Percentiles rank a stretch among this genome's conserved stretches.
phyloP scores from a whole-genome alignment of 2,797 vertebrate species.

The Numenius phaeopus region DNA sequence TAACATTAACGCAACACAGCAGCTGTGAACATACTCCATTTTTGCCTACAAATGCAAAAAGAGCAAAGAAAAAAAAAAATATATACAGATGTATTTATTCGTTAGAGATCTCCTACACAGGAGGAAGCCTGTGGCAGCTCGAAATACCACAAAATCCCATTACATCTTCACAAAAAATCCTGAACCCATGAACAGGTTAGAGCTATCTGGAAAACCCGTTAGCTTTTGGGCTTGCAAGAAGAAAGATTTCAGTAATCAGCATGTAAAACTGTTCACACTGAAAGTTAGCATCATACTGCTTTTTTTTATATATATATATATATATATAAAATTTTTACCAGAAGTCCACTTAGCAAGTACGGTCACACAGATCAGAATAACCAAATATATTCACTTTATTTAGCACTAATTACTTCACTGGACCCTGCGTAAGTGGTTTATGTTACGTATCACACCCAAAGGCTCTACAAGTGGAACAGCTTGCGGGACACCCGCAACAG shows the following conservation, averaged over 20 bases:
- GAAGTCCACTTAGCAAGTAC: not conserved
- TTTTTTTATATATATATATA: not conserved
- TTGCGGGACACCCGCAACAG: not conserved
- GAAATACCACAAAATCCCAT: not conserved
- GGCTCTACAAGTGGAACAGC: not conserved
- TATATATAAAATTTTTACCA: not conserved
- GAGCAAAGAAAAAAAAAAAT: not conserved
- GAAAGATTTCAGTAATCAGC: not conserved
- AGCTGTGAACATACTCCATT: fast-evolving
- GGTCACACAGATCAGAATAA: not conserved
- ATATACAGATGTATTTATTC: not conserved
- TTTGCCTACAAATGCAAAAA: not conserved
- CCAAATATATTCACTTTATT: not conserved
- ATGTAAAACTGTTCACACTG: not conserved
- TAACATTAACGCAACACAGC: not conserved
- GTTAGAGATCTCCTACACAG: not conserved
- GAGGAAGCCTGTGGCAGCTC: not conserved
- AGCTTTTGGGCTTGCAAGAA: not conserved
- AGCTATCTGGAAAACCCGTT: not conserved
- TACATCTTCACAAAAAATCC: not conserved
- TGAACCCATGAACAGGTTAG: not conserved
- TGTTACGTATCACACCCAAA: not conserved
- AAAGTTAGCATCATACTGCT: not conserved
- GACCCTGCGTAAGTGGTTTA: not conserved
- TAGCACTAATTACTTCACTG: not conserved